Base-by-base conservation (phyloP, 1,140 invertebrate genomes). In the Halictus rubicundus region DNA sequence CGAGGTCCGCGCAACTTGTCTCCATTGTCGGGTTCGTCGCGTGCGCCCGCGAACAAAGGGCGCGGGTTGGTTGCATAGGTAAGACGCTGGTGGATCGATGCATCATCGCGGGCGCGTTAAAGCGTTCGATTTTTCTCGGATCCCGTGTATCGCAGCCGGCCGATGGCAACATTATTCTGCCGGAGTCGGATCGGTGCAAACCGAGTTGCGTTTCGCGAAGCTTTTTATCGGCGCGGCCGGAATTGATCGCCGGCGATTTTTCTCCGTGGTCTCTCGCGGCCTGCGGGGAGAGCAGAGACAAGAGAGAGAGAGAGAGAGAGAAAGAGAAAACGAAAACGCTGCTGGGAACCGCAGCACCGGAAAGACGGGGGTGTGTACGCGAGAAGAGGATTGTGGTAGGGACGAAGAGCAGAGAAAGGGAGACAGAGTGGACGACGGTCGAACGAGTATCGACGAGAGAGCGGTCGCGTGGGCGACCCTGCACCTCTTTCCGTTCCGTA, bases 381-480 rank as follows among this genome's bases (percentile, higher is more conserved):
- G 16, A 6, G 42, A 19, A n/a, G 9, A 12, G 16, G n/a, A 25
- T 32, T 27, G 14, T 25, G 25, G 2, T 10, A 10, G 25, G 14
- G 19, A 27, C 32, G 8, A 12, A 14, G 21, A 25, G 49, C 25
- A 16, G 39, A 42, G 0, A n/a, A n/a, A 39, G 14, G 23, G 71
- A 64, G 54, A 32, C 10, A n/a, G 23, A 10, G 70, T 6, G 66
- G 49, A 37, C 49, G 59, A 27, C 60, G 66, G 65, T 42, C 46
- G 68, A 68, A 68, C 72, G 74, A 82, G 66, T 66, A 86, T 87
- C 81, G 85, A 63, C 49, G 78, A 80, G 88, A 80, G 83, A 80
- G 88, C 81, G 83, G 87, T 88, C 89, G 87, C 87, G 89, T 90
- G 86, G 87, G 89, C 89, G 89, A 89, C 46, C 74, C 66, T 75